These are phyloP conservation scores for Procavia capensis DNA, from an alignment of 2,113 vertebrate species.

Conservation along the genomic window DNA sequence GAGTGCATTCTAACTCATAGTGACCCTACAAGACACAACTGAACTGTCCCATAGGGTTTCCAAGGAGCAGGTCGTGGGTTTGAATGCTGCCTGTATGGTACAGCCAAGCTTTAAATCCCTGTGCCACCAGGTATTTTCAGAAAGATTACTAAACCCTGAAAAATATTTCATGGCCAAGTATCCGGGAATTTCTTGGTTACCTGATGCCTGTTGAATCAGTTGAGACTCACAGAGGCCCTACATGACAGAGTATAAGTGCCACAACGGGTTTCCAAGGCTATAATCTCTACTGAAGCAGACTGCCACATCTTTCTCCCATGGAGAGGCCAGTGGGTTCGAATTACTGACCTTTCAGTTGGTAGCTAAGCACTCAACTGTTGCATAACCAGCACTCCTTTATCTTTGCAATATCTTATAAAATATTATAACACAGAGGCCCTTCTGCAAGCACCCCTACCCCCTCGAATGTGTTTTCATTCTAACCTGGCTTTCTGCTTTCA, in stretches of 20 bases:
- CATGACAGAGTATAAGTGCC: not conserved
- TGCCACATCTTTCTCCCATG: not conserved
- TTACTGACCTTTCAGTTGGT: no score
- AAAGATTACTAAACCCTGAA: not conserved
- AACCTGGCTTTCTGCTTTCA: not conserved
- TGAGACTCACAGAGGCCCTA: not conserved
- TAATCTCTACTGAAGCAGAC: not conserved
- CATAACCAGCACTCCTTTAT: not conserved
- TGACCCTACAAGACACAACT: no score
- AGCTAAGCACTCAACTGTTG: not conserved
- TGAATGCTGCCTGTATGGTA: not conserved
- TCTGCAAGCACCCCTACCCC: not conserved
- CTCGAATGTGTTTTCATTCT: not conserved
- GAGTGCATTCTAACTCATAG: no score
- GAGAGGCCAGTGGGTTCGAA: not conserved
- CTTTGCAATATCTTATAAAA: not conserved
- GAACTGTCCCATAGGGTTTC: no score
- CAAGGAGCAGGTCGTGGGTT: not conserved
- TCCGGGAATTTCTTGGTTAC: not conserved
- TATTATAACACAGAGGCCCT: not conserved
- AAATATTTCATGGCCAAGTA: not conserved
- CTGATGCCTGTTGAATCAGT: not conserved
- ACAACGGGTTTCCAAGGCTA: not conserved
- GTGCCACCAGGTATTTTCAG: not conserved
- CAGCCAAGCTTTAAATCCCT: not conserved